Evolutionary conservation across 92 coral and sea anemone species (phyloP).

Genomic region (Actinostola sp.): DNA sequence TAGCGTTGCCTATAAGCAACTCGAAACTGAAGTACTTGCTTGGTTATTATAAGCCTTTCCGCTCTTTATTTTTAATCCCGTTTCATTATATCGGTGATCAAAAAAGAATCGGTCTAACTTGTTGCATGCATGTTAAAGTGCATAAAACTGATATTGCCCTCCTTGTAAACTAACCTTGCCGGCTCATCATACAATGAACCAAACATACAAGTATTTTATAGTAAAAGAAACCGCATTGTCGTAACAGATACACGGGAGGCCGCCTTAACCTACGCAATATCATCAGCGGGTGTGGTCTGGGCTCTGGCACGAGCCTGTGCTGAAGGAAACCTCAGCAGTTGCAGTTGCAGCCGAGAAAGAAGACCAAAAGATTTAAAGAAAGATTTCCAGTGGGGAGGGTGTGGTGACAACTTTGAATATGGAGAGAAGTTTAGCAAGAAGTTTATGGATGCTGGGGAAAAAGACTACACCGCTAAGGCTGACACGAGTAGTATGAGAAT

Average conservation of each 20-base stretch:
- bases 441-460: constrained; percentile 70
- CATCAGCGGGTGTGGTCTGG: constrained; percentile 84
- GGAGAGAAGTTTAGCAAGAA: constrained; percentile 42
- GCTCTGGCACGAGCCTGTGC: constrained; percentile 82
- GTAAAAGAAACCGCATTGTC: no score
- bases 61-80: no score
- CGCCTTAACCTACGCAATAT: constrained; percentile 77
- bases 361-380: constrained; percentile 50
- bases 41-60: background rate
- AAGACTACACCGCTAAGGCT: background rate
- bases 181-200: no score
- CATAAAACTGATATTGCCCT: no score
- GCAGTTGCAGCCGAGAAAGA: constrained; percentile 66
- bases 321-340: constrained; percentile 71
- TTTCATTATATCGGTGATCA: no score
- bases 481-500: background rate
- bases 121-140: no score
- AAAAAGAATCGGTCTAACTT: no score
- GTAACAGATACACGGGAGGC: constrained; percentile 71
- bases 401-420: constrained; percentile 69
- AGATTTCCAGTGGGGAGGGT: constrained; percentile 63
- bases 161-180: no score
- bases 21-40: no score
- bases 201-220: no score
- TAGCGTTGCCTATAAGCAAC: no score